Base-by-base conservation (phyloP, 2,797 vertebrate genomes). In the Oreochromis grahami region DNA sequence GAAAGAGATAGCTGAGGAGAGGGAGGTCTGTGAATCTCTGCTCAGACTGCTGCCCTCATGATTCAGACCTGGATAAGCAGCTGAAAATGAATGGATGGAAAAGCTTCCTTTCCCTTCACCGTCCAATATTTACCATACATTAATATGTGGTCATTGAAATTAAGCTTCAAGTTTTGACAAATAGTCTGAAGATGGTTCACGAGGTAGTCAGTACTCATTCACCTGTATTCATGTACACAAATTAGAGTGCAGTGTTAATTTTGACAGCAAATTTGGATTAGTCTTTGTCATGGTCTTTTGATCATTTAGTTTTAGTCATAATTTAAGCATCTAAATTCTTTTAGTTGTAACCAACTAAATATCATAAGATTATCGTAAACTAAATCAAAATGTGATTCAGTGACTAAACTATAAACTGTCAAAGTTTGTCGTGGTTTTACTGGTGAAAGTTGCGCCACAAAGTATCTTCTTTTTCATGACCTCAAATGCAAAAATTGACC, bases 311-410 rank as follows among this genome's bases (percentile, higher is more conserved):
- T 55, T 14, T 26, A 26, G 24, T 55, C 53, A 5, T 26, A 55
- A 55, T 26, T 55, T 55, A 26, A 24, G 24, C 4, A 0, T 55
- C 24, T 14, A 55, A 53, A 53, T 24, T 53, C 2, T 53, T 53
- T 53, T 53, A 53, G 52, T 53, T 53, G 52, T 53, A 14, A 53
- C 52, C 52, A 53, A 53, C 52, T 24, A 53, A 55, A 55, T 26
- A 55, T 55, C 52, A 26, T 0, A 26, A 26, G 24, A 55, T 55
- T 55, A 5, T 14, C 0, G 0, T 14, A 55, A 55, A 8, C 14
- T 2, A 55, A 55, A 55, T 26, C 24, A 55, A 55, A 55, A 55
- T 55, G 53, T 55, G 53, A 55, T 26, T 55, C 53, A 26, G 7
- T 55, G 53, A 55, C 53, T 55, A 14, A 26, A 55, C 26, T 26